phyloP scores from a whole-genome alignment of 1,140 invertebrate genomes.

The Drosophila willistoni region DNA sequence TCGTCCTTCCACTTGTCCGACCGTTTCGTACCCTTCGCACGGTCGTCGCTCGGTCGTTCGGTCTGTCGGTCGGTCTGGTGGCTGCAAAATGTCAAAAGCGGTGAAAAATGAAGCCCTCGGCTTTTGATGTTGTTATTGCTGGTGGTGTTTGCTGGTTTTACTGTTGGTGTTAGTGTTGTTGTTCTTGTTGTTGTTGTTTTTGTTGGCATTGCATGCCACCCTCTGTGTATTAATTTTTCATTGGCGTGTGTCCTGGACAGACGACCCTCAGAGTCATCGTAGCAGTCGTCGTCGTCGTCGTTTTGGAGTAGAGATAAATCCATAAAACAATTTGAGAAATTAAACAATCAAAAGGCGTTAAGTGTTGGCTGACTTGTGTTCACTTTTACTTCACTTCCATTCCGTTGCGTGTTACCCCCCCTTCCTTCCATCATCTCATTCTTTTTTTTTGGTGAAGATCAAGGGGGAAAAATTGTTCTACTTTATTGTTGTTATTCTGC shows the following conservation, averaged over 20 bases:
- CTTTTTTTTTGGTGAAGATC: constrained; percentile 3
- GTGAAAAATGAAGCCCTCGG: constrained; percentile 75
- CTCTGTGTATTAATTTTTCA: constrained; percentile 74
- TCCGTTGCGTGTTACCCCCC: constrained; percentile 11
- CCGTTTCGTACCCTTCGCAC: too few species aligned
- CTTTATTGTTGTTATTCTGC: constrained; percentile 36
- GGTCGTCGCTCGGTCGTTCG: neutral
- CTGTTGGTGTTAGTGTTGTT: constrained; percentile 58
- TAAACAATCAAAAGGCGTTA: constrained; percentile 82
- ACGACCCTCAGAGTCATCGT: constrained; percentile 17
- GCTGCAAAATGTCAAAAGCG: constrained; percentile 80
- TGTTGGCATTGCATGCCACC: constrained; percentile 31
- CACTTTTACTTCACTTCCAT: constrained; percentile 9
- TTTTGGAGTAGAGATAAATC: constrained; percentile 61
- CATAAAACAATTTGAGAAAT: constrained; percentile 82
- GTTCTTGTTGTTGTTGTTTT: constrained; percentile 3
- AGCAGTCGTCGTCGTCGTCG: too few species aligned
- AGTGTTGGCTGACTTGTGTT: constrained; percentile 72
- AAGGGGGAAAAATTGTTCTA: constrained; percentile 12
- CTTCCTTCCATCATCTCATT: constrained; percentile 16
- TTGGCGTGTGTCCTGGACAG: constrained; percentile 67
- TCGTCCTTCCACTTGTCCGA: constrained; percentile 17
- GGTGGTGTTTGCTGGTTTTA: constrained; percentile 26
- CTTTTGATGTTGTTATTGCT: constrained; percentile 51
- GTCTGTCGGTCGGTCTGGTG: constrained; percentile 44